Base-by-base conservation (phyloP, 2,888 invertebrate genomes). In the Coenonympha glycerion region DNA sequence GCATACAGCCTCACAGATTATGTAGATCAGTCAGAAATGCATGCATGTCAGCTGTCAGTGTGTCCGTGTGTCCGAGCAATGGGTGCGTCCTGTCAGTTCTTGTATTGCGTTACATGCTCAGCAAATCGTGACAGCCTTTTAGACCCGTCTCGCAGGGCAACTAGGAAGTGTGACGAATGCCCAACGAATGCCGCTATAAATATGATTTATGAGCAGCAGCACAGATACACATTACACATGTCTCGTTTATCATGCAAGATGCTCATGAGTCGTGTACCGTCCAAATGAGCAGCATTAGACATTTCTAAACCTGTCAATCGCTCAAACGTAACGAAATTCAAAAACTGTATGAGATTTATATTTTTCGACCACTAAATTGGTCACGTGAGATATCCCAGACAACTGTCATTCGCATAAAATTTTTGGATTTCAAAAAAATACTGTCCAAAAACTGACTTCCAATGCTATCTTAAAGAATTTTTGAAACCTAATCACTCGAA, bases 101-200 rank as follows among this genome's bases (percentile, higher is more conserved):
- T 15, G 15, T 22, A 22, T 39, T 39, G 24, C 37, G 24, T 39
- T 6, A 24, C 39, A 39, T 15, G 39, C 39, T 39, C 24, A 24
- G 15, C 24, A 39, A 39, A 24, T 24, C 39, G 39, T 39, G 39
- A 39, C 39, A 39, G 39, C 22, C 22, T 24, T 39, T 24, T 39
- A 24, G 15, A 24, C 39, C 9, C 24, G 39, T 24, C 15, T 15
- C 6, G 22, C 6, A 30, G 3, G 39, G 9, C 39, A 22, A 16
- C 39, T 24, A 39, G 39, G 39, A 39, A 39, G 39, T 39, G 37
- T 22, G 39, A 39, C 24, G 9, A 22, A 13, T 15, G 15, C 8
- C 8, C 22, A 39, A 39, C 24, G 9, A 22, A 13, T 15, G 15
- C 8, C 8, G 5, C 24, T 39, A 24, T 16, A 39, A 39, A 24